phyloP scores from a whole-genome alignment of 2,888 invertebrate species.

The Lochmaea crataegi region DNA sequence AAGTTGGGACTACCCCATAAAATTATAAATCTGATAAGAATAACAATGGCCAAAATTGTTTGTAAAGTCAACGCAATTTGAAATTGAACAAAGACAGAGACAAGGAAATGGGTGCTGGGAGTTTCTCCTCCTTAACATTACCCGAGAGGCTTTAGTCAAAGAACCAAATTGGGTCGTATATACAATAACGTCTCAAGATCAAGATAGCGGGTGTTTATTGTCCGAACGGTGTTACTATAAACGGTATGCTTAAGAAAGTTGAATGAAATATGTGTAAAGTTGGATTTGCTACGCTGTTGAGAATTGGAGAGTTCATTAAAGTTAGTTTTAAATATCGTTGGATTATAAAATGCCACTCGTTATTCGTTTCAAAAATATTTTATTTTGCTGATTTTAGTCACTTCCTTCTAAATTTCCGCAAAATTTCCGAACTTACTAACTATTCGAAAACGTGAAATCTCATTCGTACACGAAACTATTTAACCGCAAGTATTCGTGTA shows the following conservation, averaged over 20 bases:
- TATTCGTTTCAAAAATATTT: too few relatives aligned
- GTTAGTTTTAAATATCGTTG: too few relatives aligned
- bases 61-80: constrained; percentile 24
- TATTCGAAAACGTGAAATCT: too few relatives aligned
- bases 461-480: too few relatives aligned
- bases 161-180: constrained; percentile 11
- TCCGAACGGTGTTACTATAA: not conserved
- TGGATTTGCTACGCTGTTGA: too few relatives aligned
- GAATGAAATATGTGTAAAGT: too few relatives aligned
- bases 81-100: constrained; percentile 18
- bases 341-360: too few relatives aligned
- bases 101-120: constrained; percentile 15
- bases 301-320: too few relatives aligned
- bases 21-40: constrained; percentile 22
- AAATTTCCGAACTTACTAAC: too few relatives aligned
- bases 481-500: too few relatives aligned
- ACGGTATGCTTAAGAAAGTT: constrained; percentile 2
- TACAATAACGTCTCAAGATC: constrained; percentile 16
- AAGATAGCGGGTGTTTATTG: constrained; percentile 6
- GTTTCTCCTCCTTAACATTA: constrained; percentile 6
- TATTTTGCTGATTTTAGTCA: too few relatives aligned
- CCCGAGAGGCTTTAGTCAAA: constrained; percentile 10
- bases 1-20: constrained; percentile 18
- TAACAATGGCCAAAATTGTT: constrained; percentile 17
- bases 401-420: too few relatives aligned